These are phyloP conservation scores for Calypte anna DNA, from an alignment of 2,113 vertebrate genomes.

Conservation along the genomic window DNA sequence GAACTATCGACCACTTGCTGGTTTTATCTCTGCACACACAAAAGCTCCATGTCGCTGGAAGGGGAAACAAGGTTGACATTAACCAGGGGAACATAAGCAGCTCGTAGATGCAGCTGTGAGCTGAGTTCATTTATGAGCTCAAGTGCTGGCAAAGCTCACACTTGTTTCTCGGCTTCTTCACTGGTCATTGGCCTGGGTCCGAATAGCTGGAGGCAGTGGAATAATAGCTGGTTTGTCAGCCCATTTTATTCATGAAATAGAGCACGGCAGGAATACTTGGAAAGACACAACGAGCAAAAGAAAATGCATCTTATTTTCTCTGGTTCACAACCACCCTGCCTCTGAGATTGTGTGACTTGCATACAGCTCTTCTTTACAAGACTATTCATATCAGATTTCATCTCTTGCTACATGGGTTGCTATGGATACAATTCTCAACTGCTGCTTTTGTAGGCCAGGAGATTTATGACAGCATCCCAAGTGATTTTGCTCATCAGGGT, in stretches of 20 bases:
- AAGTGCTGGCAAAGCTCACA: conserved; percentile 51
- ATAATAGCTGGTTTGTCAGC: conserved; percentile 55
- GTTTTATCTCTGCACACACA: conserved; percentile 78
- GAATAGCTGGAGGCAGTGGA: conserved; percentile 17
- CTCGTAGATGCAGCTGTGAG: conserved; percentile 71
- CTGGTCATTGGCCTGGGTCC: conserved; percentile 18
- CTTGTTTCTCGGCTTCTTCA: conserved; percentile 40
- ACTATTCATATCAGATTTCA: conserved; percentile 62
- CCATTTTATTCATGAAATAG: conserved; percentile 33
- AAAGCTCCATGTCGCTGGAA: conserved; percentile 78
- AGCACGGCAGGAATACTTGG: conserved; percentile 1
- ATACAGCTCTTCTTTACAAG: conserved; percentile 19
- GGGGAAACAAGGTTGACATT: conserved; percentile 78
- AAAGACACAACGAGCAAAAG: conserved; percentile 39
- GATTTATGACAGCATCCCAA: conserved; percentile 61
- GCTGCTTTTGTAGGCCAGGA: conserved; percentile 44
- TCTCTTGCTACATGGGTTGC: conserved; percentile 66
- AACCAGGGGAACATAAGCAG: conserved; percentile 62
- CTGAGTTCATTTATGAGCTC: conserved; percentile 74
- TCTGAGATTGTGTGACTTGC: conserved; percentile 30
- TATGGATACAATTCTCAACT: conserved; percentile 67
- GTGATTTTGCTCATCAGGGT: conserved; percentile 33
- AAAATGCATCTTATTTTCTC: conserved; percentile 33
- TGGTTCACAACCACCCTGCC: neutral
- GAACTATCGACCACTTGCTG: conserved; percentile 60